Conservation (phyloP, 2,888 invertebrate species). For the Dolomedes plantarius region DNA sequence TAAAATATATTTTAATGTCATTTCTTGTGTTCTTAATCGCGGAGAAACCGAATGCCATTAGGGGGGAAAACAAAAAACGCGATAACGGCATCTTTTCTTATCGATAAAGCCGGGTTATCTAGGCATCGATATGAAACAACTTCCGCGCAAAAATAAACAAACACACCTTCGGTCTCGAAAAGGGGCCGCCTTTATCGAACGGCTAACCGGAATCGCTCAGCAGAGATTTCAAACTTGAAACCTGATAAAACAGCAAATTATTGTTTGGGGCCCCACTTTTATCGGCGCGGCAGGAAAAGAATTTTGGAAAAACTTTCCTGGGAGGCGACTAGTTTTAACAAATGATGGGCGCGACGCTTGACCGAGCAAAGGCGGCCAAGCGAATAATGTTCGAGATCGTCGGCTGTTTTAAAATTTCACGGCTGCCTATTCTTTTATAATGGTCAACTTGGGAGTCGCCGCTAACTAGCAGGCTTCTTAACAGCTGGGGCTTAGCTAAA, state of each 20-base stretch:
- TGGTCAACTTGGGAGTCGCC: not conserved
- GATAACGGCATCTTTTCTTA: not conserved
- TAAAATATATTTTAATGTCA: no score
- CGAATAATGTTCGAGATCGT: not conserved
- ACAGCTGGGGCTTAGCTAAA: no score
- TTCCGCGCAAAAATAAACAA: not conserved
- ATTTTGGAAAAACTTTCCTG: conserved; percentile 19
- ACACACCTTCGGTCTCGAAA: not conserved
- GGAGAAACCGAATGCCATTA: no score
- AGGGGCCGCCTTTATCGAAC: not conserved
- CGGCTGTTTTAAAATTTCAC: not conserved
- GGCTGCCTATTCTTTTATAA: not conserved
- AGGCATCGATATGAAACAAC: not conserved
- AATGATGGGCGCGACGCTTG: not conserved
- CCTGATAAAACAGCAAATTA: not conserved
- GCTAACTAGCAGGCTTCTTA: not conserved
- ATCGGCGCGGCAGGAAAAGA: not conserved
- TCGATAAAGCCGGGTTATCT: not conserved
- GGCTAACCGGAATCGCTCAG: not conserved
- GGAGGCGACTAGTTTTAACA: conserved; percentile 20
- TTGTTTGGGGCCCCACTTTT: not conserved
- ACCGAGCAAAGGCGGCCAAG: not conserved
- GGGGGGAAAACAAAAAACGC: not conserved
- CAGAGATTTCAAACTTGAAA: not conserved
- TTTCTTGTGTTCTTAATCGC: no score